Evolutionary conservation across 2,888 invertebrate species (phyloP).

Genomic region (Caenorhabditis afra): DNA sequence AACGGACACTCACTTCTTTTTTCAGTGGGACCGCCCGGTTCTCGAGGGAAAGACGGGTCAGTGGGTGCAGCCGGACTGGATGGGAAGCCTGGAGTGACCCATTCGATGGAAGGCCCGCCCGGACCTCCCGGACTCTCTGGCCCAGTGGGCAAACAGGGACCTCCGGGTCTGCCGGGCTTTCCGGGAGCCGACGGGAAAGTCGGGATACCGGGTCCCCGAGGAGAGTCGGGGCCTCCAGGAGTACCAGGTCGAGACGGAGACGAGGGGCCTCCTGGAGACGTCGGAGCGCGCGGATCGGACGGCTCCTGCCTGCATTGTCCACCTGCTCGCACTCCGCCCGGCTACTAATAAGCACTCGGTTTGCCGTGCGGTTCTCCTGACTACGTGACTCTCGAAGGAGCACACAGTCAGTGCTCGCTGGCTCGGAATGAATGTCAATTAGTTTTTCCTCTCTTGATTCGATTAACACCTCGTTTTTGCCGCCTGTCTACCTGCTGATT

Average conservation of each 20-base stretch:
- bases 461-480: conserved; percentile 4
- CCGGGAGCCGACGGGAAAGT: conserved; percentile 23
- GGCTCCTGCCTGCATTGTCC: conserved; percentile 44
- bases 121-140: conserved; percentile 35
- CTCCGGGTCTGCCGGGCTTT: conserved; percentile 23
- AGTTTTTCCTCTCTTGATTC: conserved; percentile 3
- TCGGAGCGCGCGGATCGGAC: conserved; percentile 19
- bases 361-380: conserved; percentile 1
- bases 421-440: neutral
- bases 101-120: conserved; percentile 39
- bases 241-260: conserved; percentile 7
- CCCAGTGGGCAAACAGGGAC: conserved; percentile 10
- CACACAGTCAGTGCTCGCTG: neutral
- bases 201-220: conserved; percentile 30
- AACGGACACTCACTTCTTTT: neutral
- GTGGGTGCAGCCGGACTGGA: conserved; percentile 12
- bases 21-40: conserved; percentile 41
- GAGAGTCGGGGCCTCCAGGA: conserved; percentile 24
- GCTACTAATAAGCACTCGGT: conserved; percentile 23
- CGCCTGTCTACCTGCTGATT: neutral
- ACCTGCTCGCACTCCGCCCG: conserved; percentile 44
- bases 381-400: conserved; percentile 13
- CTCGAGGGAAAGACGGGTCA: conserved; percentile 20
- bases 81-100: conserved; percentile 17
- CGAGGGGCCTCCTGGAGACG: conserved; percentile 3